Conservation (phyloP, 1,140 invertebrate species). For the Ruditapes philippinarum region DNA sequence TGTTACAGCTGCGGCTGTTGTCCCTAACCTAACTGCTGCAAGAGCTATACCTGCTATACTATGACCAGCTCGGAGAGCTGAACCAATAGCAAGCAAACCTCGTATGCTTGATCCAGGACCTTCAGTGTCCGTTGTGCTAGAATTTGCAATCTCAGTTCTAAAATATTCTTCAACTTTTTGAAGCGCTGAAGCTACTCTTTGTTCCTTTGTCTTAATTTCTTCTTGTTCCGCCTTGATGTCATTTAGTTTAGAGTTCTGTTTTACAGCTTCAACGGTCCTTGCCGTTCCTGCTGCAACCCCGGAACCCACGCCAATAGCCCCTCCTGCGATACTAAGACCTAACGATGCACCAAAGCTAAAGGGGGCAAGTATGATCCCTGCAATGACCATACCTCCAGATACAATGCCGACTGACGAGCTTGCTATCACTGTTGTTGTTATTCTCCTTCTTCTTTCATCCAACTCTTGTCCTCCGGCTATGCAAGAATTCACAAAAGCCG, state of each 20-base stretch:
- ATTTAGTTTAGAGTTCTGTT: background rate
- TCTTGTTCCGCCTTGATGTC: background rate
- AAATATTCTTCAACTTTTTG: background rate
- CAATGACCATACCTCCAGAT: background rate
- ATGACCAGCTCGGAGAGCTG: background rate
- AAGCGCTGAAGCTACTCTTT: background rate
- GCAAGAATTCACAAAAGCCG: background rate
- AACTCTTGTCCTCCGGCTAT: background rate
- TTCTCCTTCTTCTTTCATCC: background rate
- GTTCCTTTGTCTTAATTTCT: background rate
- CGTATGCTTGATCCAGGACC: background rate
- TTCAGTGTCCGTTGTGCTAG: background rate
- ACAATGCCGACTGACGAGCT: background rate
- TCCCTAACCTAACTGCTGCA: background rate
- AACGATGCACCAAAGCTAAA: constrained; percentile 19
- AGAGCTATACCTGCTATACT: background rate
- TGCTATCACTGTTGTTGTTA: constrained; percentile 7
- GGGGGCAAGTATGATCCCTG: background rate
- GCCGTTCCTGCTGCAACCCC: background rate
- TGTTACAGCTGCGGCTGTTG: background rate
- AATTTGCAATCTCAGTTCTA: background rate
- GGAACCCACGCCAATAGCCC: background rate
- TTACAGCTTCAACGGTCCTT: background rate
- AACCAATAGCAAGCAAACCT: background rate
- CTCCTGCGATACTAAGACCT: background rate